Conservation (phyloP, 1,140 invertebrate genomes). For the Drosophila subobscura region DNA sequence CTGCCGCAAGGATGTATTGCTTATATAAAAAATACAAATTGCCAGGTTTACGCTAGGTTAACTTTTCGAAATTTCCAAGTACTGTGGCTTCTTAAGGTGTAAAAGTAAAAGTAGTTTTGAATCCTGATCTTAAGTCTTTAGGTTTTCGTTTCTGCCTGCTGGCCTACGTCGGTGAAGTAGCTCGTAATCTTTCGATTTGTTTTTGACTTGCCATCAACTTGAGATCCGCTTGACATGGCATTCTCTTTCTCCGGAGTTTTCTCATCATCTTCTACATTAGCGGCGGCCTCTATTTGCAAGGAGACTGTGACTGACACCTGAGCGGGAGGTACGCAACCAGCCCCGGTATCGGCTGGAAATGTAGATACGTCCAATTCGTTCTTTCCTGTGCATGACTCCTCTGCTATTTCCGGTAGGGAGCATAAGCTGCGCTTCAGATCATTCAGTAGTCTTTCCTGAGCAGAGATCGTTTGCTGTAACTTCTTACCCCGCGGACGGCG, state of each 20-base stretch:
- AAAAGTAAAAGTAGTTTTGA: conserved; percentile 63
- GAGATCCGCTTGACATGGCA: conserved; percentile 47
- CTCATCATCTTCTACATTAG: conserved; percentile 37
- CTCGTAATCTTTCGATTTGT: conserved; percentile 74
- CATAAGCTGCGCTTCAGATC: conserved; percentile 56
- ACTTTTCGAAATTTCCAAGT: conserved; percentile 54
- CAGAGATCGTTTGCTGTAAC: conserved; percentile 63
- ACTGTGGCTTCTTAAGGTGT: conserved; percentile 60
- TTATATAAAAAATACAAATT: conserved; percentile 51
- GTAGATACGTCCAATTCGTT: conserved; percentile 11
- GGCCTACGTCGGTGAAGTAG: conserved; percentile 77
- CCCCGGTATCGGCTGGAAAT: conserved; percentile 59
- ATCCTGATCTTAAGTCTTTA: conserved; percentile 73
- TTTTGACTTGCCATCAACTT: conserved; percentile 59
- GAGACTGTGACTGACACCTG: conserved; percentile 76
- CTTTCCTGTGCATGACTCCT: conserved; percentile 27
- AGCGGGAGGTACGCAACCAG: conserved; percentile 37
- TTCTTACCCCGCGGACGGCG: conserved; percentile 64
- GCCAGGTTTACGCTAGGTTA: conserved; percentile 62
- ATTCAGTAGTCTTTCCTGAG: conserved; percentile 56
- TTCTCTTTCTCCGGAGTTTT: conserved; percentile 73
- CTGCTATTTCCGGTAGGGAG: conserved; percentile 47
- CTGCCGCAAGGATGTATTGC: conserved; percentile 63
- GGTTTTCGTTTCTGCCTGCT: conserved; percentile 74
- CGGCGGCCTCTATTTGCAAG: conserved; percentile 71